Conservation (phyloP, 2,888 invertebrate genomes). For the Xanthia icteritia region DNA sequence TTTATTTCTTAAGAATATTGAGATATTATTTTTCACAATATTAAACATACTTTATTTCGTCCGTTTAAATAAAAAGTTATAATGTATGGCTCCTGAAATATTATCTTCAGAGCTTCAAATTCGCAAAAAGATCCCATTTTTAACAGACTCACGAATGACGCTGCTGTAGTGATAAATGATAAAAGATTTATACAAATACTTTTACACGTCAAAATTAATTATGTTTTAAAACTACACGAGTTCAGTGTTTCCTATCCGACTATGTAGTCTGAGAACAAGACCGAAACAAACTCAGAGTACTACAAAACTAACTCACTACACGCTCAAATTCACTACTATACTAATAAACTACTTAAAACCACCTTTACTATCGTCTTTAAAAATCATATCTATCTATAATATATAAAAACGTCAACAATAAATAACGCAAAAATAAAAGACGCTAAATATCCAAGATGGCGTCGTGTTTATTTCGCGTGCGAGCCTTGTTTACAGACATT, state of each 20-base stretch:
- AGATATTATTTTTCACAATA: background rate
- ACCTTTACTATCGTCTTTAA: background rate
- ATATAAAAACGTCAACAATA: background rate
- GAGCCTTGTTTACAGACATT: conserved; percentile 37
- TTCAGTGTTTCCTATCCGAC: too few relatives aligned
- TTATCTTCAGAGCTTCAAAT: too few relatives aligned
- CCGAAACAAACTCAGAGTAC: too few relatives aligned
- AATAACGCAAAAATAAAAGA: conserved; percentile 11
- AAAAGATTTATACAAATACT: too few relatives aligned
- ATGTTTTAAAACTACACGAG: too few relatives aligned
- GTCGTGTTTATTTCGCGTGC: conserved; percentile 24
- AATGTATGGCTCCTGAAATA: background rate
- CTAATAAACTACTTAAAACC: background rate
- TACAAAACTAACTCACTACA: too few relatives aligned
- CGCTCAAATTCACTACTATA: too few relatives aligned
- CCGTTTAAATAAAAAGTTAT: background rate
- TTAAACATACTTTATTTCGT: background rate
- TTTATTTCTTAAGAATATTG: conserved; percentile 8
- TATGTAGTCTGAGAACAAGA: too few relatives aligned
- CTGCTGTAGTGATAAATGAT: background rate
- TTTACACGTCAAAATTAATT: background rate
- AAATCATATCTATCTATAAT: background rate
- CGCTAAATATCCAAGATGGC: conserved; percentile 16
- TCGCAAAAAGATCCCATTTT: background rate
- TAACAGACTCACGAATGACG: background rate